Conservation (phyloP, 2,113 vertebrate species). For the Fulica atra region DNA sequence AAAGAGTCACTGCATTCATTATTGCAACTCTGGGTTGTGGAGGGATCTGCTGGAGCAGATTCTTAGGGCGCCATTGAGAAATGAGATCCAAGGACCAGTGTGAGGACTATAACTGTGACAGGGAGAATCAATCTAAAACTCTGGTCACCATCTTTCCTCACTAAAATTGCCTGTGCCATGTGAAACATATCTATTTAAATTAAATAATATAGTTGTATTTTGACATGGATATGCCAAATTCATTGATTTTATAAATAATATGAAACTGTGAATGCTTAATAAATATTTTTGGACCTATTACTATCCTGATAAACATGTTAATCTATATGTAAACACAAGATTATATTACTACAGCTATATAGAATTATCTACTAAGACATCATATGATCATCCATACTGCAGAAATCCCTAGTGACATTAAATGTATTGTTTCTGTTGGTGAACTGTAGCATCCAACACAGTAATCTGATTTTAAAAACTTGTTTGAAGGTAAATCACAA, state of each 20-base stretch:
- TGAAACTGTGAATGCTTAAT: background rate
- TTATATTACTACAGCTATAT: fast-evolving
- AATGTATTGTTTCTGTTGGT: background rate
- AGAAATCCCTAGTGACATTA: background rate
- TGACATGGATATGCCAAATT: background rate
- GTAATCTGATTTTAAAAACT: background rate
- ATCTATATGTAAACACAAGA: background rate
- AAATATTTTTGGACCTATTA: background rate
- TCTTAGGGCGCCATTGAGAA: background rate
- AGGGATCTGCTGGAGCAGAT: background rate
- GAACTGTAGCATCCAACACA: background rate
- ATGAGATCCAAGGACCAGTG: background rate
- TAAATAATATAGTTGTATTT: background rate
- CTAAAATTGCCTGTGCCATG: background rate
- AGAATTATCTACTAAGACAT: background rate
- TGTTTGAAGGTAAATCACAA: background rate
- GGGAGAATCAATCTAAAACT: background rate
- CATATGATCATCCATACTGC: background rate
- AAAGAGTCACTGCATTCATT: background rate
- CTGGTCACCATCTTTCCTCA: background rate
- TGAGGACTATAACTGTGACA: background rate
- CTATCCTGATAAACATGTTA: background rate
- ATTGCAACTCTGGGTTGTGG: background rate
- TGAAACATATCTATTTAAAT: fast-evolving
- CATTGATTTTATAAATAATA: background rate